Conservation (phyloP, 2,797 vertebrate genomes). For the Linurgus olivaceus region DNA sequence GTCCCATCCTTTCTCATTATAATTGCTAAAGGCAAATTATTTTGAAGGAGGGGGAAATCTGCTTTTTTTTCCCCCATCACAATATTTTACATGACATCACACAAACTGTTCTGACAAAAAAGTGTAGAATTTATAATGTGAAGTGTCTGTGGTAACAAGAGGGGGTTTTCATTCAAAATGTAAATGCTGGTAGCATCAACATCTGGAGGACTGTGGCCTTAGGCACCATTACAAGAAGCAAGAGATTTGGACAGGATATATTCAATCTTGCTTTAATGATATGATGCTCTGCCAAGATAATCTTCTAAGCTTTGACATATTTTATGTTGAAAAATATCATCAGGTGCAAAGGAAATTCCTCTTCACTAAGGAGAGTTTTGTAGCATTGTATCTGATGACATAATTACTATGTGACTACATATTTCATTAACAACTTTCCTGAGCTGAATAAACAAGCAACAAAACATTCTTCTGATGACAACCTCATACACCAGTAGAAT, state of each 20-base stretch:
- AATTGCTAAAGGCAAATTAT: background rate
- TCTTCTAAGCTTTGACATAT: constrained; percentile 71
- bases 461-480: constrained; percentile 13
- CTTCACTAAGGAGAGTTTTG: constrained; percentile 50
- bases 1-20: background rate
- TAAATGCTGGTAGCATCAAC: constrained; percentile 52
- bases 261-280: constrained; percentile 77
- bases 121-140: background rate
- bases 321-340: constrained; percentile 75
- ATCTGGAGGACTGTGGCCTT: constrained; percentile 73
- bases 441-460: constrained; percentile 53
- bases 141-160: background rate
- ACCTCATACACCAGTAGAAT: background rate
- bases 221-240: constrained; percentile 73
- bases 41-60: background rate
- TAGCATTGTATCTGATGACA: constrained; percentile 47
- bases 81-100: background rate
- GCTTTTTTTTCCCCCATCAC: background rate
- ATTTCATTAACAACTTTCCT: constrained; percentile 56
- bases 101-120: background rate
- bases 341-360: constrained; percentile 80
- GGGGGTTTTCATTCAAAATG: constrained; percentile 4
- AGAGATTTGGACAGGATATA: constrained; percentile 79
- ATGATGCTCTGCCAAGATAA: constrained; percentile 76
- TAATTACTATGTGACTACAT: constrained; percentile 41